Conservation (phyloP, 2,888 invertebrate species). For the Drosophila imparisetae region DNA sequence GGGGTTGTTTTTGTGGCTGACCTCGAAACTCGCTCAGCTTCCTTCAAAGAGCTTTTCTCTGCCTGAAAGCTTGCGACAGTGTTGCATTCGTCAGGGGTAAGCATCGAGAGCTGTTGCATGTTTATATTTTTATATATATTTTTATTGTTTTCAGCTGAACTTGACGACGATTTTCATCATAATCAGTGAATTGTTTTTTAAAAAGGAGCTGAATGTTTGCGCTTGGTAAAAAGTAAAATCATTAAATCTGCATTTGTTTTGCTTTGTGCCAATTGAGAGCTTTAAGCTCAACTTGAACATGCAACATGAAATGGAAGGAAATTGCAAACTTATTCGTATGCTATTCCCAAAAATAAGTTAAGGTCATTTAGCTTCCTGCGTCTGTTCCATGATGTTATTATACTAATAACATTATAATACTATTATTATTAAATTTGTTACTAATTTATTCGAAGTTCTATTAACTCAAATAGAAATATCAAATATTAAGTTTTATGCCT, state of each 20-base stretch:
- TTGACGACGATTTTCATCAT: not conserved
- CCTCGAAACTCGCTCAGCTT: conserved; percentile 30
- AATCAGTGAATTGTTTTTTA: not conserved
- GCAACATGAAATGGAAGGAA: not conserved
- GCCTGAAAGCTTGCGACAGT: conserved; percentile 37
- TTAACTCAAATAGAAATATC: not conserved
- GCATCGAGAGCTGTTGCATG: conserved; percentile 29
- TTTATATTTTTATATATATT: not conserved
- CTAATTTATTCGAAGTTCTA: not conserved
- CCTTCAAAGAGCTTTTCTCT: conserved; percentile 31
- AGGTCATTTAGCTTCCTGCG: not conserved
- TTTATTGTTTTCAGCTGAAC: not conserved
- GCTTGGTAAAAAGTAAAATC: not conserved
- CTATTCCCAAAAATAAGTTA: not conserved
- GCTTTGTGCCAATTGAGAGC: not conserved
- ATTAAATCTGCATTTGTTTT: not conserved
- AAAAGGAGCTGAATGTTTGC: not conserved
- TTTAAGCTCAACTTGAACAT: not conserved
- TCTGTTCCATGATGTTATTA: not conserved
- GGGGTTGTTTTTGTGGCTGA: conserved; percentile 41
- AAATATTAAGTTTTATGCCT: not conserved
- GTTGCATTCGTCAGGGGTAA: conserved; percentile 35
- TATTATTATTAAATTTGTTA: not conserved
- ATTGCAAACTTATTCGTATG: not conserved
- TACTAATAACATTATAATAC: not conserved